Evolutionary conservation across 2,888 invertebrate species (phyloP).

Genomic region (Philonicus albiceps): DNA sequence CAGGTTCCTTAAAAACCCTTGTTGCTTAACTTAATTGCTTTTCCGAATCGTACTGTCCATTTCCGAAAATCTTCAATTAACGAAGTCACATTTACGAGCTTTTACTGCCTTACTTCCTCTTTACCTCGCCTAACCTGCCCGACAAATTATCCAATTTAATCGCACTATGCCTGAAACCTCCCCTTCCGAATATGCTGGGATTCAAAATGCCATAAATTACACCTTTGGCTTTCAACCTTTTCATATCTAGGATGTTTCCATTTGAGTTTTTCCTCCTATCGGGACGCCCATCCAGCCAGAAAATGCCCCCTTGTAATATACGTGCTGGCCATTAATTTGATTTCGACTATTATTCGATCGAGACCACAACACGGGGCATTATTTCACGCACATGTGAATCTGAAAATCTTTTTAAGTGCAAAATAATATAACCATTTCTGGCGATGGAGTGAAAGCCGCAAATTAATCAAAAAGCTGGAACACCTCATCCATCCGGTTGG

Average conservation of each 20-base stretch:
- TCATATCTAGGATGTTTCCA: not conserved
- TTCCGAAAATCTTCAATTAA: not conserved
- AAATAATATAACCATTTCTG: constrained; percentile 6
- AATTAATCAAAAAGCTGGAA: not conserved
- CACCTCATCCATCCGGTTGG: not conserved
- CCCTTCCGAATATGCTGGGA: not conserved
- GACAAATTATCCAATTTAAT: not conserved
- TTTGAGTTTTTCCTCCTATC: not conserved
- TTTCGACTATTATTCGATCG: constrained; percentile 16
- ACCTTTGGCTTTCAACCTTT: not conserved
- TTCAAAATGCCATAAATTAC: constrained; percentile 12
- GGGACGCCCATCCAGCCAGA: not conserved
- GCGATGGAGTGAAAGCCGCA: not conserved
- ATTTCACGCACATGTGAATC: constrained; percentile 25
- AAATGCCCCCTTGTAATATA: constrained; percentile 1
- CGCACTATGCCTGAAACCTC: not conserved
- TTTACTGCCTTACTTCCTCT: not conserved
- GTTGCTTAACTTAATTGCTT: not conserved
- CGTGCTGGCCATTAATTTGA: constrained; percentile 15
- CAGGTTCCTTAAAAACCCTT: not conserved
- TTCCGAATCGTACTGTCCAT: not conserved
- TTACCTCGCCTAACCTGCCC: not conserved
- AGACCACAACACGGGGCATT: not conserved
- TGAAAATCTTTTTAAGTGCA: constrained; percentile 16
- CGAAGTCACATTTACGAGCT: not conserved